These are phyloP conservation scores for Cryptotis parvus DNA, from an alignment of 2,113 vertebrate species.

Conservation along the genomic window DNA sequence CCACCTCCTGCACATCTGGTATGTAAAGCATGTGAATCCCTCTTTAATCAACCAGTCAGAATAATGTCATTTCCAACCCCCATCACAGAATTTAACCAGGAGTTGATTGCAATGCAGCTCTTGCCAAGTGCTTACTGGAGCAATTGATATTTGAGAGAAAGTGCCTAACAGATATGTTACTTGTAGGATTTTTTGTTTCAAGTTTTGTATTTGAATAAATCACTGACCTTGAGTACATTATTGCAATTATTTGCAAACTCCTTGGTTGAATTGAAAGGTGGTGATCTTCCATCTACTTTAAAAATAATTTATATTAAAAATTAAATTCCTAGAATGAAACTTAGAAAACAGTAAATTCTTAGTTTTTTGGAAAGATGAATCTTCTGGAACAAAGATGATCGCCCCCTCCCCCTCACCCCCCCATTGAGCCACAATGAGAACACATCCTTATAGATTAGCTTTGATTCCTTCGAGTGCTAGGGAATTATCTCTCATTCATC, in stretches of 20 bases:
- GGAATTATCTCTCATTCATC: background rate
- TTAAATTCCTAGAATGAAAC: background rate
- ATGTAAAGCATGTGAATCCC: conserved; percentile 51
- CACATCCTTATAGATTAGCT: background rate
- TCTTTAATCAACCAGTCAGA: conserved; percentile 75
- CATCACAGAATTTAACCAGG: conserved; percentile 69
- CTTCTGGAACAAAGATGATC: background rate
- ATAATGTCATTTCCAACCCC: conserved; percentile 64
- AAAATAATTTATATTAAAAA: conserved; percentile 30
- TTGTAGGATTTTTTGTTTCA: conserved; percentile 25
- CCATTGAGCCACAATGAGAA: conserved; percentile 12
- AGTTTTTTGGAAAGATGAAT: conserved; percentile 30
- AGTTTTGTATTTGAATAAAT: conserved; percentile 49
- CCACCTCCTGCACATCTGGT: conserved; percentile 70
- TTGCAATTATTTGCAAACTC: conserved; percentile 5
- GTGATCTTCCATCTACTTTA: background rate
- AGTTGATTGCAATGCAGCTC: conserved; percentile 54
- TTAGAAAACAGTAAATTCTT: background rate
- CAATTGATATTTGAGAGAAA: conserved; percentile 39
- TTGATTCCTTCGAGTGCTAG: conserved; percentile 6
- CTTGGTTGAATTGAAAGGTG: conserved; percentile 43
- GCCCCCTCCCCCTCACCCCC: too few species aligned
- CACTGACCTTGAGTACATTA: conserved; percentile 20
- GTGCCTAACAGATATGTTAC: background rate
- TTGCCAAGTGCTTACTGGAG: conserved; percentile 59